Evolutionary conservation across 2,113 vertebrate species (phyloP).

Genomic region (Phalacrocorax brasilianus): DNA sequence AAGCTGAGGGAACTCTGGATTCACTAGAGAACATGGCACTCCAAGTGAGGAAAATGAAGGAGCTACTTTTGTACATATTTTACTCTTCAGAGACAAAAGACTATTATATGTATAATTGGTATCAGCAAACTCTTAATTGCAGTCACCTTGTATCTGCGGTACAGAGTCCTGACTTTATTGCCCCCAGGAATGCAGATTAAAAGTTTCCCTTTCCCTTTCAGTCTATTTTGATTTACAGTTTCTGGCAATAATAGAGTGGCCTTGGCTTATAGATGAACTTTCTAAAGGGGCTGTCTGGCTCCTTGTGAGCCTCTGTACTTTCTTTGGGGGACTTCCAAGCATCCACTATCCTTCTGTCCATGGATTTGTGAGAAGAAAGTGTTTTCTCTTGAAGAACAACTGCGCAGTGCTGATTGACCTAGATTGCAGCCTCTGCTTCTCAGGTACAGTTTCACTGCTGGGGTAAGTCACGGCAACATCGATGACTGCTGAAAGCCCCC

Average conservation of each 20-base stretch:
- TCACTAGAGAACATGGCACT: not conserved
- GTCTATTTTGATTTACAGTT: accelerated
- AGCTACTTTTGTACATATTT: accelerated
- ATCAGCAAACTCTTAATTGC: not conserved
- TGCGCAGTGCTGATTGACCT: not conserved
- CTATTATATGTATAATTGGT: not conserved
- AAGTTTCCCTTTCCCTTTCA: not conserved
- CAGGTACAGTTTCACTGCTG: not conserved
- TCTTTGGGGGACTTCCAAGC: not conserved
- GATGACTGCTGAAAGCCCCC: not conserved
- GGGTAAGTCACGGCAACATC: not conserved
- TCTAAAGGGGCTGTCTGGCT: not conserved
- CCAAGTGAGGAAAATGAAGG: not conserved
- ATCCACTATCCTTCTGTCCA: not conserved
- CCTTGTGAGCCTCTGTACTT: not conserved
- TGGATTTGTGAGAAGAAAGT: not conserved
- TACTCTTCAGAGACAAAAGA: not conserved
- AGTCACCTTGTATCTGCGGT: not conserved
- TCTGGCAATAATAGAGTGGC: not conserved
- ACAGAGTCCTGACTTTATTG: constrained; percentile 54
- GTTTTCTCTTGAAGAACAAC: not conserved
- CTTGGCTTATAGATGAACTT: not conserved
- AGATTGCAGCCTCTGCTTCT: not conserved
- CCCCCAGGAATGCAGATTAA: not conserved
- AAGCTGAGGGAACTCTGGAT: not conserved